Conservation (phyloP, 2,888 invertebrate species). For the Neoascia interrupta region DNA sequence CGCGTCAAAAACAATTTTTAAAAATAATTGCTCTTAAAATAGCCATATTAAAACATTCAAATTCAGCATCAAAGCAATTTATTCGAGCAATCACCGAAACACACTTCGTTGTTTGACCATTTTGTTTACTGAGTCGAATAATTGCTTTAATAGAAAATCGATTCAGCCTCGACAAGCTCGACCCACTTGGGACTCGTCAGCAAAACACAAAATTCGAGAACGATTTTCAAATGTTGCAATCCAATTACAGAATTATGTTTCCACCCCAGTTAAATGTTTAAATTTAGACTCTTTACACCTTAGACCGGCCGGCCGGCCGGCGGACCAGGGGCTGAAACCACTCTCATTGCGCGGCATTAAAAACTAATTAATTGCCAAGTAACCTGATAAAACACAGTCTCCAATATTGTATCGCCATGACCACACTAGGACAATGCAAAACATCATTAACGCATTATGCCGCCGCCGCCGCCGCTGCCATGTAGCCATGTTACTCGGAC, state of each 20-base stretch:
- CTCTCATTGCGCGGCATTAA: not conserved
- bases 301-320: too few species aligned
- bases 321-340: not conserved
- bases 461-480: too few species aligned
- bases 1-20: too few species aligned
- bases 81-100: too few species aligned
- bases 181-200: not conserved
- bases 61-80: too few species aligned
- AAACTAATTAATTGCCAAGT: conserved; percentile 48
- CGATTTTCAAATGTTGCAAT: conserved; percentile 24
- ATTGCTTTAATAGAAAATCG: too few species aligned
- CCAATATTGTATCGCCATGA: not conserved
- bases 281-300: conserved; percentile 4
- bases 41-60: too few species aligned
- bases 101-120: too few species aligned
- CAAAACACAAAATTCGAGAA: too few species aligned
- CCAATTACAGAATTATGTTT: conserved; percentile 30
- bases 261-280: not conserved
- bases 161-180: too few species aligned
- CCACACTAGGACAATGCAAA: conserved; percentile 42
- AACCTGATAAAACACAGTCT: conserved; percentile 15
- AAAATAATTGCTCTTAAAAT: too few species aligned
- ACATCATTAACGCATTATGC: conserved; percentile 63
- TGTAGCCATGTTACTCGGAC: conserved; percentile 19
- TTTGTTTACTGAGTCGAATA: too few species aligned